These are phyloP conservation scores for Eurypyga helias DNA, from an alignment of 2,113 vertebrate genomes.

Conservation along the genomic window DNA sequence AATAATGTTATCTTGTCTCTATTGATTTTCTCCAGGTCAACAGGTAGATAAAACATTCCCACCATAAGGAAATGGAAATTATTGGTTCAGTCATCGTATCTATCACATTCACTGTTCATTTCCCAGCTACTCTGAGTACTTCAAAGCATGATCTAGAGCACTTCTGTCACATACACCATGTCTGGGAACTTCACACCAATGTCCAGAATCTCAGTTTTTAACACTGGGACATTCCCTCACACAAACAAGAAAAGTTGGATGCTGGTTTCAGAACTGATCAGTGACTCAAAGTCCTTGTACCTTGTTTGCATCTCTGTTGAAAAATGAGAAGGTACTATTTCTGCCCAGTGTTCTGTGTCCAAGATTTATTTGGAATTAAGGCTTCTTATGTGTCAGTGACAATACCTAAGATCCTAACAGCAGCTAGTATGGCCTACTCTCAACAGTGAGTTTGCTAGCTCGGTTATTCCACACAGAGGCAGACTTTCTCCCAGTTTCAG, in stretches of 20 bases:
- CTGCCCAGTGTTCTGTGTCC: neutral
- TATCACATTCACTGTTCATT: neutral
- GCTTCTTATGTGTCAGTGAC: rapidly evolving
- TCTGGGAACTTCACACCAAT: neutral
- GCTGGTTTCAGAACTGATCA: neutral
- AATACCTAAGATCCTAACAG: neutral
- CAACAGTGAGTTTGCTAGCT: neutral
- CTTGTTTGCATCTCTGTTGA: neutral
- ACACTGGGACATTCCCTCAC: neutral
- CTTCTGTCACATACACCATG: neutral
- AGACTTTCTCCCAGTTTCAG: neutral
- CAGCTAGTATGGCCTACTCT: neutral
- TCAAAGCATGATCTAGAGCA: neutral
- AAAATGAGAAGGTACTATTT: neutral
- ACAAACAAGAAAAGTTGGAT: neutral
- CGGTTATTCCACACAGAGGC: constrained; percentile 23
- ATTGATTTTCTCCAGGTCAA: neutral
- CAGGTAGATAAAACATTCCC: neutral
- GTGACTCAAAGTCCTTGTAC: neutral
- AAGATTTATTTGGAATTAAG: neutral
- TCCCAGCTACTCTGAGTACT: neutral
- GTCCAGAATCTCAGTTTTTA: neutral
- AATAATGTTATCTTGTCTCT: neutral
- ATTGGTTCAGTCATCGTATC: neutral
- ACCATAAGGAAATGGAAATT: neutral